These are phyloP conservation scores for Andrena camellia DNA, from an alignment of 2,888 invertebrate species.

Conservation along the genomic window DNA sequence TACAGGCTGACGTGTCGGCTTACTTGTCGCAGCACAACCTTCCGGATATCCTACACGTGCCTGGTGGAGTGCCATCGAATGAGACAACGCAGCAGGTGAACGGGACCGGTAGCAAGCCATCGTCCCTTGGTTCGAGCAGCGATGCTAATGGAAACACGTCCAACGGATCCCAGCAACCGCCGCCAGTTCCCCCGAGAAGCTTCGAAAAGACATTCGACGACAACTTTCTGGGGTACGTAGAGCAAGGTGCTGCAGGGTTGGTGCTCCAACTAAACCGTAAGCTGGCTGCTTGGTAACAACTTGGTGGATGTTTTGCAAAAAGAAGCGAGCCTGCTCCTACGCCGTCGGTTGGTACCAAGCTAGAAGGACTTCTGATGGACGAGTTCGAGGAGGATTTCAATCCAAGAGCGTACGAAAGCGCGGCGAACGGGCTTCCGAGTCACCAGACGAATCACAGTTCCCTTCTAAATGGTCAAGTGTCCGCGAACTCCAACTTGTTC, in stretches of 20 bases:
- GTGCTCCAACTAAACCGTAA: neutral
- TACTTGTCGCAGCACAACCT: slow-evolving; percentile 86
- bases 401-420: slow-evolving; percentile 93
- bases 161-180: slow-evolving; percentile 81
- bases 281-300: neutral
- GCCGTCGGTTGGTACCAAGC: slow-evolving; percentile 91
- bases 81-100: slow-evolving; percentile 79
- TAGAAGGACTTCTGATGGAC: slow-evolving; percentile 91
- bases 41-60: slow-evolving; percentile 85
- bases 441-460: slow-evolving; percentile 78
- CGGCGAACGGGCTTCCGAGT: slow-evolving; percentile 84
- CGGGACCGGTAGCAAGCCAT: slow-evolving; percentile 74
- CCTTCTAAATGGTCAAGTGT: slow-evolving; percentile 82
- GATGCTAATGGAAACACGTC: slow-evolving; percentile 84
- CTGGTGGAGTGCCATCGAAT: slow-evolving; percentile 67
- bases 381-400: slow-evolving; percentile 95
- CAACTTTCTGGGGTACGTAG: slow-evolving; percentile 80
- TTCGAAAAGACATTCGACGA: slow-evolving; percentile 83
- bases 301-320: neutral
- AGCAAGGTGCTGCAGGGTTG: too few species aligned
- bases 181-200: slow-evolving; percentile 82
- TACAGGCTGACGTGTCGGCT: slow-evolving; percentile 85
- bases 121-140: slow-evolving; percentile 70
- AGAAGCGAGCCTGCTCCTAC: slow-evolving; percentile 77
- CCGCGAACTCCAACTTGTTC: slow-evolving; percentile 85